Conservation (phyloP, 2,888 invertebrate genomes). For the Portevinia maculata region DNA sequence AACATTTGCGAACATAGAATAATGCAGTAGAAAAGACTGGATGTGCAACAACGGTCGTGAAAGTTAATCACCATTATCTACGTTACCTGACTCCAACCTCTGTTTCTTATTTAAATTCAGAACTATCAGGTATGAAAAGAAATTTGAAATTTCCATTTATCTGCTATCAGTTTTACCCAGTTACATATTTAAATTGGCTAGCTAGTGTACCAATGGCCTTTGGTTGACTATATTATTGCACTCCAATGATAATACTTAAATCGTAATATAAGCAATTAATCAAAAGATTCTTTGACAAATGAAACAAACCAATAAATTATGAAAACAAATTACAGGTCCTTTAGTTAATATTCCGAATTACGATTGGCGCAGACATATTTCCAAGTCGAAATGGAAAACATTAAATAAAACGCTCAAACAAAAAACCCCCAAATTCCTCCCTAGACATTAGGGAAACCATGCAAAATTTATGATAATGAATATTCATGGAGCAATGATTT, state of each 20-base stretch:
- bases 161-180: no score
- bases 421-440: constrained; percentile 17
- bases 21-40: no score
- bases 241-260: not conserved
- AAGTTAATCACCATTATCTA: no score
- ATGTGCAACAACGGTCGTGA: no score
- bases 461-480: constrained; percentile 70
- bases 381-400: constrained; percentile 27
- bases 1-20: no score
- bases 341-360: constrained; percentile 48
- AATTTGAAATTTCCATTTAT: no score
- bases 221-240: no score
- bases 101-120: no score
- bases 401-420: constrained; percentile 25
- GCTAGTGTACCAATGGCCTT: no score
- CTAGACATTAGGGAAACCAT: constrained; percentile 60
- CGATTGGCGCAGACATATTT: constrained; percentile 49
- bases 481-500: constrained; percentile 69
- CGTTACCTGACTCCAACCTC: no score
- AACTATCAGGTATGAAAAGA: no score
- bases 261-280: not conserved
- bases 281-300: constrained; percentile 15
- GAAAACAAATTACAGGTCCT: constrained; percentile 33
- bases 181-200: no score
- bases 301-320: constrained; percentile 33